Percentiles rank a stretch among this genome's conserved stretches.
phyloP scores from a whole-genome alignment of 2,888 invertebrate genomes.

The Sphaerophoria taeniata region DNA sequence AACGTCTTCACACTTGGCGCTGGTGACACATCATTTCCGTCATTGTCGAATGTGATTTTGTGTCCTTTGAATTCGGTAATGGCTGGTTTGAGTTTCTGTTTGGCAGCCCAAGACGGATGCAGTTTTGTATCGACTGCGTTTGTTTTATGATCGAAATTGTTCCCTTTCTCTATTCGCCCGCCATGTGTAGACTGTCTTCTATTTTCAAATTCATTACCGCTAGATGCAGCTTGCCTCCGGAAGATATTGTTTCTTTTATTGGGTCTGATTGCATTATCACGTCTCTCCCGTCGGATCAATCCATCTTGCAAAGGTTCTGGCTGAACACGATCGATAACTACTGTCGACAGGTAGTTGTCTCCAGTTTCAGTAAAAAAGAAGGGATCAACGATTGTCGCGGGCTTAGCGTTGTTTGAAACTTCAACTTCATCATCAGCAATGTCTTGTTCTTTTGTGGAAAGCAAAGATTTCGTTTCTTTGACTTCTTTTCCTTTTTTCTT shows the following conservation, averaged over 20 bases:
- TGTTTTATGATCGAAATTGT: no score
- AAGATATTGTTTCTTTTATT: slow-evolving; percentile 36
- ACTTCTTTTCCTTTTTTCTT: background rate
- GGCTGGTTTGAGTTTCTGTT: slow-evolving; percentile 68
- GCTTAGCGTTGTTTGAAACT: slow-evolving; percentile 65
- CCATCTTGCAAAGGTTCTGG: slow-evolving; percentile 61
- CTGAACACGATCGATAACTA: slow-evolving; percentile 75
- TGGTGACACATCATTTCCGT: slow-evolving; percentile 33
- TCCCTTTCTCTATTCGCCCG: slow-evolving; percentile 9
- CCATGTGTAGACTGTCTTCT: slow-evolving; percentile 13
- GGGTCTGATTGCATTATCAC: slow-evolving; percentile 41
- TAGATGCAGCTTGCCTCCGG: background rate
- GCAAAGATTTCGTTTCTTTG: background rate
- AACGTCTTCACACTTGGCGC: background rate
- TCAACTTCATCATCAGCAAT: slow-evolving; percentile 13
- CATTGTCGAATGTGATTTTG: slow-evolving; percentile 68
- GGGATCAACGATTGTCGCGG: slow-evolving; percentile 77
- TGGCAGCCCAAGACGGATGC: slow-evolving; percentile 75
- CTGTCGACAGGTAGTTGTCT: slow-evolving; percentile 80
- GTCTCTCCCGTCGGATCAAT: slow-evolving; percentile 64
- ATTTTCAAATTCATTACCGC: background rate
- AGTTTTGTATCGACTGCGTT: slow-evolving; percentile 27
- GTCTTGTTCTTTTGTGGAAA: background rate
- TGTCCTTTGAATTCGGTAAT: slow-evolving; percentile 67
- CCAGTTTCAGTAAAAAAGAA: slow-evolving; percentile 81